phyloP scores from a whole-genome alignment of 2,113 vertebrate species.

The Spea multiplicata region DNA sequence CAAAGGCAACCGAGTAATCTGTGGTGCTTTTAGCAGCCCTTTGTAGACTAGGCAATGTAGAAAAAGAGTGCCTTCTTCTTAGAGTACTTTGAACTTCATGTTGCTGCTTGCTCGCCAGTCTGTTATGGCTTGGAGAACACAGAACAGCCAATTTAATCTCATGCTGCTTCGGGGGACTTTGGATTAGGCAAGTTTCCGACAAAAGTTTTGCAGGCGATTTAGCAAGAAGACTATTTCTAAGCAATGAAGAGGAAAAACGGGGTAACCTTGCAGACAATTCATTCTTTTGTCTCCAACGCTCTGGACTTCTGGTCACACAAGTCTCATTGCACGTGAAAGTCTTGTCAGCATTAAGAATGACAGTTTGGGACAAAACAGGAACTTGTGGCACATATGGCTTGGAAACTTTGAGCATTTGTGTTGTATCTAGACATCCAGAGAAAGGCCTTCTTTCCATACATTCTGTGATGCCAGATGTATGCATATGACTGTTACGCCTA shows the following conservation, averaged over 20 bases:
- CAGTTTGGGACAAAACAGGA: not conserved
- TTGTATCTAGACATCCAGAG: not conserved
- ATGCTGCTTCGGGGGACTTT: not conserved
- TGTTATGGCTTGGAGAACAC: not conserved
- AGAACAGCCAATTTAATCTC: not conserved
- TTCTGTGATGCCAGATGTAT: not conserved
- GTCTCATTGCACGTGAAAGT: not conserved
- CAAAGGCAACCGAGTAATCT: not conserved
- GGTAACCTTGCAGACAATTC: not conserved
- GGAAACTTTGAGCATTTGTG: not conserved
- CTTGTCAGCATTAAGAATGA: not conserved
- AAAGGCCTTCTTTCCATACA: not conserved
- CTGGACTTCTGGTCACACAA: not conserved
- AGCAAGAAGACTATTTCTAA: no score
- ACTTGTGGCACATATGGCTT: not conserved
- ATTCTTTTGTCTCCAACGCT: not conserved
- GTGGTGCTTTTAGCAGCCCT: not conserved
- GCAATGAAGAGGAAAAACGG: no score
- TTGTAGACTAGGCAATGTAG: not conserved
- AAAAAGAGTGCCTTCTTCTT: not conserved
- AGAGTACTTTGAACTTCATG: not conserved
- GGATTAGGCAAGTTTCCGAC: not conserved
- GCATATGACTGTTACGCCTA: no score
- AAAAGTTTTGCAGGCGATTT: not conserved
- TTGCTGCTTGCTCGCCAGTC: not conserved